Evolutionary conservation across 2,797 vertebrate species (phyloP).

Genomic region (Enteromius trimaculatus): DNA sequence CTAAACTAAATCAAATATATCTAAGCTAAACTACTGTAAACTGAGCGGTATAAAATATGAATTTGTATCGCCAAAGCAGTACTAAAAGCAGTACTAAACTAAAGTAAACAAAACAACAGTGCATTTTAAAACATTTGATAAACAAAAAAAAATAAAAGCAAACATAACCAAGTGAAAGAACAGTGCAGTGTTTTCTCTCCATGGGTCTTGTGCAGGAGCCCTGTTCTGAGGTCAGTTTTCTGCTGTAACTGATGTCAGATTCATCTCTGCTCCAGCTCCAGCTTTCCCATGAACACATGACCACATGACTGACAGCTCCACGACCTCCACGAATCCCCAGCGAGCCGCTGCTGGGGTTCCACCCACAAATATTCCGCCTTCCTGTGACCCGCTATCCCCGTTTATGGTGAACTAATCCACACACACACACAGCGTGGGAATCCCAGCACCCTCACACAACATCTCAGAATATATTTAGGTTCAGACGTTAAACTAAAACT

Average conservation of each 20-base stretch:
- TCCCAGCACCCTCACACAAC: constrained; percentile 6
- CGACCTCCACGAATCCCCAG: constrained; percentile 27
- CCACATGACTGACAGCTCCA: constrained; percentile 12
- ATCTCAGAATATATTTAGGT: constrained; percentile 22
- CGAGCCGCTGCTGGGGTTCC: constrained; percentile 3
- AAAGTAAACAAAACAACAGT: neutral
- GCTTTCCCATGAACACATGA: constrained; percentile 42
- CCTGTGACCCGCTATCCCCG: constrained; percentile 5
- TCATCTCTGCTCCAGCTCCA: neutral
- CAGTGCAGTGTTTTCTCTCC: neutral
- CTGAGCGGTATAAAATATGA: neutral
- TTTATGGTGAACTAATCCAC: neutral
- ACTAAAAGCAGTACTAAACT: neutral
- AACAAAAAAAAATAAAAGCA: neutral
- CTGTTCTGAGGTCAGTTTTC: constrained; percentile 26
- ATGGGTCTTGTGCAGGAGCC: neutral
- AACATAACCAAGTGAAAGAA: neutral
- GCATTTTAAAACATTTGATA: neutral
- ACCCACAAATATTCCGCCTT: constrained; percentile 17
- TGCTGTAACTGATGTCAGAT: neutral
- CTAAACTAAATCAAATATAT: too few species aligned
- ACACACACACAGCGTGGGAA: constrained; percentile 38
- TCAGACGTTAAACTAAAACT: neutral
- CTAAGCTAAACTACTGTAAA: neutral
- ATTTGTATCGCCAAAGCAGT: neutral